Evolutionary conservation across 2,113 vertebrate genomes (phyloP), one percentile per base, ranked within the genome.

Genomic region (Pagrus major): DNA sequence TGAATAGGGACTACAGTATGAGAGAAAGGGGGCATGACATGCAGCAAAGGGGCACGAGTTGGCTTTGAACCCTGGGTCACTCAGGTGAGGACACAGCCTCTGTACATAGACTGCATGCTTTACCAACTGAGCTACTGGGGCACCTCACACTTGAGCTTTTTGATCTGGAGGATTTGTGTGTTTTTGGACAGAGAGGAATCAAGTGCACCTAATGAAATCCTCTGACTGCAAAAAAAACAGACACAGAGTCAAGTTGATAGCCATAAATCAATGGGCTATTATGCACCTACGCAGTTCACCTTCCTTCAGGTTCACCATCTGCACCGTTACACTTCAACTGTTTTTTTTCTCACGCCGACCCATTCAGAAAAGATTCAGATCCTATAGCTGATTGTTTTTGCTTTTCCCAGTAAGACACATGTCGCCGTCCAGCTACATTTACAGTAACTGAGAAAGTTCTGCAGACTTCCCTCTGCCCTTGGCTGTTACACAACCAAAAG

Each of bases 401-500:
- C 44, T 77, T 41, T 47, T n/a, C 41, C n/a, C 23, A 0, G 46
- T 54, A 16, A 41, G 31, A 80, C 74, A 82, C 65, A 35, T 31
- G 58, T 65, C 56, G 23, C 29, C 11, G 7, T 58, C 44, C 70
- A 35, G 58, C 66, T 74, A 25, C 56, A 63, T 77, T 80, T 74
- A 61, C 75, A 70, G 41, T 25, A 54, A 80, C 83, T 72, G 61
- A 84, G 31, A 82, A 84, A 84, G 54, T 83, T 83, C 71, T 67
- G 42, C 75, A n/a, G 49, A 79, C 67, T 79, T 80, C 64, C 55
- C 27, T 85, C 86, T 88, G 63, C 65, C 86, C 78, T 90, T 85
- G 81, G 71, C 76, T 81, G 78, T 87, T 84, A 71, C 72, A 79
- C 88, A 89, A 81, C 78, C 65, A 42, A 39, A 81, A 76, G 31